Conservation (phyloP, 2,888 invertebrate genomes). For the Eristalis tenax region DNA sequence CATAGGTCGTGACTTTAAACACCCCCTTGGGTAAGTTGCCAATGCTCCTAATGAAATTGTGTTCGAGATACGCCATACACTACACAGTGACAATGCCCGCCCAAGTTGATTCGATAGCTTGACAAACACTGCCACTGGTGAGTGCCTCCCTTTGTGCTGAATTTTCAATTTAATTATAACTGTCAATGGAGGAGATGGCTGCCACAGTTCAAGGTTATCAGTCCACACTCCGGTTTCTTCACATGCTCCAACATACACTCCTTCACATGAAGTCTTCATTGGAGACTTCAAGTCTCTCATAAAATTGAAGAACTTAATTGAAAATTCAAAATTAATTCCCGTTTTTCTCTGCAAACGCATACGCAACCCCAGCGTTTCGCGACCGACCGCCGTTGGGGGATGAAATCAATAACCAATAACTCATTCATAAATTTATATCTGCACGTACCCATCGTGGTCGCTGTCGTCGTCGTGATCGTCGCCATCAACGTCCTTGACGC, state of each 20-base stretch:
- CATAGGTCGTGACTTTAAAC: conserved; percentile 59
- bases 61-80: background rate
- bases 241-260: no score
- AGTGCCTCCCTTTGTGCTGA: background rate
- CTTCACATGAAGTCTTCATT: no score
- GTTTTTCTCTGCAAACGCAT: background rate
- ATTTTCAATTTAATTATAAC: conserved; percentile 22
- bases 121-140: conserved; percentile 6
- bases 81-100: background rate
- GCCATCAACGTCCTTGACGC: background rate
- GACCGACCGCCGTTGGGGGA: background rate
- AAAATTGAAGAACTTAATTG: conserved; percentile 29
- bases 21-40: conserved; percentile 52
- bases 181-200: background rate
- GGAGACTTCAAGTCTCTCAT: background rate
- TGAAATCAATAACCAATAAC: conserved; percentile 49
- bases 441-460: background rate
- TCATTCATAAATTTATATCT: conserved; percentile 26
- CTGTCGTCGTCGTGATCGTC: conserved; percentile 18
- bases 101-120: background rate
- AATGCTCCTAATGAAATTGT: conserved; percentile 50
- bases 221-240: background rate
- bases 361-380: conserved; percentile 4
- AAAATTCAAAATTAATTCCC: conserved; percentile 25
- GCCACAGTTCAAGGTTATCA: conserved; percentile 21